Percentiles rank a stretch among this genome's conserved stretches.
Conservation (phyloP, 2,113 vertebrate genomes). For the Neolamprologus ventralis region DNA sequence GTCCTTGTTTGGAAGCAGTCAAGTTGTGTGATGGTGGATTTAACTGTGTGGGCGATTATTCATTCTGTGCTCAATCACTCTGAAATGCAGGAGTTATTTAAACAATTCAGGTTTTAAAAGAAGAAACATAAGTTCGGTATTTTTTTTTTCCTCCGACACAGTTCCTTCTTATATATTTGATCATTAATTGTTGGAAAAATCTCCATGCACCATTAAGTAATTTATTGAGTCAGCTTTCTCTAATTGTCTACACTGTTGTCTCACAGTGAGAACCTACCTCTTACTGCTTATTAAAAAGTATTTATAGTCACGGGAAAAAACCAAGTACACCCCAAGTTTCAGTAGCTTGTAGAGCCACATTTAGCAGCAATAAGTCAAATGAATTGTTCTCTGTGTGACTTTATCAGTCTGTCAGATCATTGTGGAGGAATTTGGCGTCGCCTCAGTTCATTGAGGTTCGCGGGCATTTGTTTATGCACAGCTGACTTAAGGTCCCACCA, state of each 20-base stretch:
- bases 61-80: background rate
- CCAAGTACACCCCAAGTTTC: background rate
- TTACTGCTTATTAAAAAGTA: background rate
- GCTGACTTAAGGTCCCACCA: background rate
- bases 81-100: background rate
- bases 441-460: background rate
- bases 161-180: background rate
- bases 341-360: background rate
- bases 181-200: background rate
- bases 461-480: background rate
- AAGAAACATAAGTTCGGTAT: background rate
- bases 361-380: background rate
- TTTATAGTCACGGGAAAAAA: background rate
- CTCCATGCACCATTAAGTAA: background rate
- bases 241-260: background rate
- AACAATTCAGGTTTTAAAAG: background rate
- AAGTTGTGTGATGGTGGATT: background rate
- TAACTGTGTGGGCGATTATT: background rate
- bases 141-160: rapidly evolving
- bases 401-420: background rate
- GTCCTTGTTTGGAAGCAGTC: constrained; percentile 60
- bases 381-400: background rate
- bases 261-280: background rate
- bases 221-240: background rate
- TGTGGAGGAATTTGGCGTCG: background rate